phyloP scores from a whole-genome alignment of 2,797 vertebrate species.

The Euphonia xanthogaster region DNA sequence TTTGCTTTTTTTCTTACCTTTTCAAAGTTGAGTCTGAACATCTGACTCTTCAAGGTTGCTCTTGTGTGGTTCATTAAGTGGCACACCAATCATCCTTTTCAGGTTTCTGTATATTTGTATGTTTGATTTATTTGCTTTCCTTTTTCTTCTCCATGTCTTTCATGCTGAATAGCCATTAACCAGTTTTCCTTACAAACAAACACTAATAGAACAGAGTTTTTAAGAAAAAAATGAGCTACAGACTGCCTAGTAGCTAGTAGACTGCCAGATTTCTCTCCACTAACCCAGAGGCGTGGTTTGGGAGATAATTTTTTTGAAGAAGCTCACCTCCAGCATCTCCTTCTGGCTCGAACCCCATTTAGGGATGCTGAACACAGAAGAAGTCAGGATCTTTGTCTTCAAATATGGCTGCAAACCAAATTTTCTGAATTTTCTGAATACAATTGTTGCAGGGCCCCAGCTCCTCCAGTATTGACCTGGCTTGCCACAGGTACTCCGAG shows the following conservation, averaged over 20 bases:
- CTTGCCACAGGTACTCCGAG: not conserved
- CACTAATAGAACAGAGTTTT: not conserved
- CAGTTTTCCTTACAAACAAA: not conserved
- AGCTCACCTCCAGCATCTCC: not conserved
- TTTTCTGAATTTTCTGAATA: not conserved
- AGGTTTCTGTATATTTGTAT: not conserved
- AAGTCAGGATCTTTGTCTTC: not conserved
- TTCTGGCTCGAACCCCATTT: not conserved
- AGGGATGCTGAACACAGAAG: not conserved
- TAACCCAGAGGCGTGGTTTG: accelerated
- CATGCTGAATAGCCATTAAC: not conserved
- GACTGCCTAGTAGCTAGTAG: not conserved
- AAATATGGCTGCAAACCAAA: not conserved
- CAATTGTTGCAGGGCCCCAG: not conserved
- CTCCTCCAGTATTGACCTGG: not conserved
- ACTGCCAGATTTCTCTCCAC: not conserved
- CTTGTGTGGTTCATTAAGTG: not conserved
- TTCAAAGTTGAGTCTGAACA: not conserved
- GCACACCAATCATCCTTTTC: not conserved
- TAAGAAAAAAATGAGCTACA: not conserved
- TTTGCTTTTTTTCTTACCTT: not conserved
- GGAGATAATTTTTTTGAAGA: not conserved
- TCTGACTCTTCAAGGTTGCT: not conserved
- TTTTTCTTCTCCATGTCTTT: not conserved
- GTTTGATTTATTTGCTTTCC: not conserved